These are phyloP conservation scores for Oligia latruncula DNA, from an alignment of 2,888 invertebrate genomes.

Conservation along the genomic window DNA sequence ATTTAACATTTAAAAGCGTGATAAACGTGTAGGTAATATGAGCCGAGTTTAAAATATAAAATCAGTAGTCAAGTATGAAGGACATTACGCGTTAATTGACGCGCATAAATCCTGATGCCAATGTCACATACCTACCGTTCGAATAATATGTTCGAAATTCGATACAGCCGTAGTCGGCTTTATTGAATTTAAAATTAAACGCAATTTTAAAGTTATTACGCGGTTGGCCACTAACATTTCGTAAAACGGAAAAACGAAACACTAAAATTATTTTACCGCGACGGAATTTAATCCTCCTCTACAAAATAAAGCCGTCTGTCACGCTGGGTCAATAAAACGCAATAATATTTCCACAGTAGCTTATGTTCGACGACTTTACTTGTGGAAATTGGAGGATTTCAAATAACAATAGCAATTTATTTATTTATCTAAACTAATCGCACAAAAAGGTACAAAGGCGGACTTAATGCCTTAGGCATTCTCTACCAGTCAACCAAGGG, in stretches of 20 bases:
- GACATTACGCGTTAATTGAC: slow-evolving; percentile 28
- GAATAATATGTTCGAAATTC: slow-evolving; percentile 27
- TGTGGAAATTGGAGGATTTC: slow-evolving; percentile 7
- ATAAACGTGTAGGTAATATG: background rate
- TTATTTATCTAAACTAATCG: no score
- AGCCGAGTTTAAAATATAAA: background rate
- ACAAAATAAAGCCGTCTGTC: slow-evolving; percentile 36
- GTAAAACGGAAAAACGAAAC: slow-evolving; percentile 25
- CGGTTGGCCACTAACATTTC: slow-evolving; percentile 17
- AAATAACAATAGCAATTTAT: background rate
- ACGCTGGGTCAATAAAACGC: slow-evolving; percentile 40
- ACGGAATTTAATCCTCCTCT: slow-evolving; percentile 22
- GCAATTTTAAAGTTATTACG: slow-evolving; percentile 19
- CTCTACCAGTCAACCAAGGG: no score
- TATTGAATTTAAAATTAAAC: slow-evolving; percentile 46
- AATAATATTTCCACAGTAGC: slow-evolving; percentile 56
- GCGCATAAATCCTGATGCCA: slow-evolving; percentile 35
- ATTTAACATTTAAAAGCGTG: slow-evolving; percentile 3
- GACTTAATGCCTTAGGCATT: no score
- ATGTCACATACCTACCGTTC: slow-evolving; percentile 1
- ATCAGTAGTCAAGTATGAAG: slow-evolving; percentile 10
- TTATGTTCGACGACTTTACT: slow-evolving; percentile 33
- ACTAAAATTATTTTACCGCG: slow-evolving; percentile 30
- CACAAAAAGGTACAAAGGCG: no score
- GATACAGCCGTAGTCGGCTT: background rate